phyloP scores from a whole-genome alignment of 2,888 invertebrate genomes.

The Caenorhabditis uteleia region DNA sequence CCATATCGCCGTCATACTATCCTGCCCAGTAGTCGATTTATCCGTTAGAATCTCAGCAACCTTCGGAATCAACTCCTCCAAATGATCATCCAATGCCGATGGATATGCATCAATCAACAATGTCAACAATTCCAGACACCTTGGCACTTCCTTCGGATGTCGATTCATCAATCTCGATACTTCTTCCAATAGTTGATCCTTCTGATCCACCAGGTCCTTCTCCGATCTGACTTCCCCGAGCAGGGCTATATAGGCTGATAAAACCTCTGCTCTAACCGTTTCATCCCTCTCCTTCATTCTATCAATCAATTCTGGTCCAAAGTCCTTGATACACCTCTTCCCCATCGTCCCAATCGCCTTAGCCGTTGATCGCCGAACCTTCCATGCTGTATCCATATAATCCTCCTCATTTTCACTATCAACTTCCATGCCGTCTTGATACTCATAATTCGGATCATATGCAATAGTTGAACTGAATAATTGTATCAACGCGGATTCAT shows the following conservation, averaged over 20 bases:
- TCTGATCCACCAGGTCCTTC: constrained; percentile 13
- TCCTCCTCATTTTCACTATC: constrained; percentile 78
- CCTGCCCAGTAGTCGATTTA: constrained; percentile 75
- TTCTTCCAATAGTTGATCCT: constrained; percentile 71
- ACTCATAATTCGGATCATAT: constrained; percentile 98
- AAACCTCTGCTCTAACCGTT: constrained; percentile 90
- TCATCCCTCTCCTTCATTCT: constrained; percentile 84
- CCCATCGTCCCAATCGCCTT: constrained; percentile 96
- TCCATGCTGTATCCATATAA: constrained; percentile 99
- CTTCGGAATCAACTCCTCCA: constrained; percentile 85
- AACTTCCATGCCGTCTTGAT: constrained; percentile 77
- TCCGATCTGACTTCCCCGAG: constrained; percentile 84
- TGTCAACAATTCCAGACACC: constrained; percentile 87
- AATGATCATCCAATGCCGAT: constrained; percentile 82
- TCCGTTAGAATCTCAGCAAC: constrained; percentile 77
- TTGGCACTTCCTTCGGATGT: constrained; percentile 84
- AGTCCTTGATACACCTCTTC: constrained; percentile 83
- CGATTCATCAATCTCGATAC: constrained; percentile 83
- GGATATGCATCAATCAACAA: constrained; percentile 79
- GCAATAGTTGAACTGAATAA: constrained; percentile 79
- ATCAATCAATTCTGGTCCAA: constrained; percentile 88
- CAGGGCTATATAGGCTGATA: constrained; percentile 92
- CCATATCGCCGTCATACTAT: constrained; percentile 89
- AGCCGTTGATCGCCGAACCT: constrained; percentile 86
- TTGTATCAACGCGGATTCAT: no score